Percentiles rank a stretch among this genome's conserved stretches.
Evolutionary conservation across 2,888 invertebrate species (phyloP).

Genomic region (Temnothorax rugatulus): DNA sequence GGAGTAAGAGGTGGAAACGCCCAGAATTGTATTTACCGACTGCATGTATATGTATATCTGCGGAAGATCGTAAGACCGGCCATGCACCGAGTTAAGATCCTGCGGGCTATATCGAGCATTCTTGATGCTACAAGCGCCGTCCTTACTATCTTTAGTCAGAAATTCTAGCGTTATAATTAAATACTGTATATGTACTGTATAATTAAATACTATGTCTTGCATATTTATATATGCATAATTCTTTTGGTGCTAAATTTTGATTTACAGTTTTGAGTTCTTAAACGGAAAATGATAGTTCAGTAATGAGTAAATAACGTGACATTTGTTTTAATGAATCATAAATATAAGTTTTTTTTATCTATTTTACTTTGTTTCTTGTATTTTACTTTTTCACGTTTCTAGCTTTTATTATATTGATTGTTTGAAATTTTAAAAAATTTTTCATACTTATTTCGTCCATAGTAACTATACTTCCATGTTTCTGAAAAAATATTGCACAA

Average conservation of each 20-base stretch:
- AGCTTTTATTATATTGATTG: background rate
- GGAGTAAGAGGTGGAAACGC: conserved; percentile 62
- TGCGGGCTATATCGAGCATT: background rate
- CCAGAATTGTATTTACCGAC: conserved; percentile 45
- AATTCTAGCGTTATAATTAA: background rate
- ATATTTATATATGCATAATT: background rate
- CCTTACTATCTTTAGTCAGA: background rate
- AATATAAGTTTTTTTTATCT: background rate
- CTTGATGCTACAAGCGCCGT: conserved; percentile 7
- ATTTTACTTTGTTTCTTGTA: background rate
- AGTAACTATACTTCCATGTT: background rate
- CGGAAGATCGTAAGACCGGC: conserved; percentile 39
- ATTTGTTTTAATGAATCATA: background rate
- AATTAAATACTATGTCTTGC: too few species aligned
- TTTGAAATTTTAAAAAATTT: background rate
- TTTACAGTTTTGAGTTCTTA: background rate
- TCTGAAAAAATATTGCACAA: too few species aligned
- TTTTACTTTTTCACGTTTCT: background rate
- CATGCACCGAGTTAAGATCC: conserved; percentile 36
- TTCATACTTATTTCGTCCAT: background rate
- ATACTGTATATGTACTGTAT: background rate
- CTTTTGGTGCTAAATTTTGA: background rate
- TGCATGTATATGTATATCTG: conserved; percentile 37
- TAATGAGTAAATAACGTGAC: background rate
- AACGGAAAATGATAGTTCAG: background rate